These are phyloP conservation scores for Leptopilina boulardi DNA, from an alignment of 1,140 invertebrate species.

Conservation along the genomic window DNA sequence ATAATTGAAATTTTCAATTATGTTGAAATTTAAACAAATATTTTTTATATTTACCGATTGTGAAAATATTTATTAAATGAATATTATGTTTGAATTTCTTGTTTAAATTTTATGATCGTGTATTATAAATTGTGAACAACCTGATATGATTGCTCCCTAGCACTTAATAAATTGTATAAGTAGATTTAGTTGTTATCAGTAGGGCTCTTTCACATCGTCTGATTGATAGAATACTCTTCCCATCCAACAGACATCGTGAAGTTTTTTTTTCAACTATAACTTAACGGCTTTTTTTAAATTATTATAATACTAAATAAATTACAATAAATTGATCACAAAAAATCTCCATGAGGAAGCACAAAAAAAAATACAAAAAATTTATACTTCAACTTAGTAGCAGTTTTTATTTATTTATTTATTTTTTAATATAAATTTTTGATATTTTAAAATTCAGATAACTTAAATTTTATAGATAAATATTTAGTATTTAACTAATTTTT, in stretches of 20 bases:
- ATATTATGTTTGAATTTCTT: neutral
- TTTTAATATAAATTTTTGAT: too few relatives aligned
- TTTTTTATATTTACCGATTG: neutral
- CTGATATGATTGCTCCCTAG: constrained; percentile 5
- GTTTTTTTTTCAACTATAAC: constrained; percentile 31
- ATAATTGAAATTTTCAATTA: too few relatives aligned
- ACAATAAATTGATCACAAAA: too few relatives aligned
- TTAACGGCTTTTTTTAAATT: too few relatives aligned
- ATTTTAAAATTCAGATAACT: too few relatives aligned
- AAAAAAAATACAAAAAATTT: too few relatives aligned
- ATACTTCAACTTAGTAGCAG: too few relatives aligned
- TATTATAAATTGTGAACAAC: constrained; percentile 15
- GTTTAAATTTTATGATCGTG: constrained; percentile 6
- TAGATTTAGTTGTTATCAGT: constrained; percentile 28
- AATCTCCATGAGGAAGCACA: neutral
- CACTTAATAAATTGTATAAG: constrained; percentile 26
- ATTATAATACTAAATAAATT: too few relatives aligned
- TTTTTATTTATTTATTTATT: too few relatives aligned
- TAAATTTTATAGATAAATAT: too few relatives aligned
- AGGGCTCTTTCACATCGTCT: constrained; percentile 25
- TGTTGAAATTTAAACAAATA: too few relatives aligned
- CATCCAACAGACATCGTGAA: neutral
- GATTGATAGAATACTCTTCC: constrained; percentile 26
- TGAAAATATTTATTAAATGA: neutral
- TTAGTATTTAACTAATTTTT: neutral